Evolutionary conservation across 1,140 invertebrate genomes (phyloP).

Genomic region (Trichoplusia ni): DNA sequence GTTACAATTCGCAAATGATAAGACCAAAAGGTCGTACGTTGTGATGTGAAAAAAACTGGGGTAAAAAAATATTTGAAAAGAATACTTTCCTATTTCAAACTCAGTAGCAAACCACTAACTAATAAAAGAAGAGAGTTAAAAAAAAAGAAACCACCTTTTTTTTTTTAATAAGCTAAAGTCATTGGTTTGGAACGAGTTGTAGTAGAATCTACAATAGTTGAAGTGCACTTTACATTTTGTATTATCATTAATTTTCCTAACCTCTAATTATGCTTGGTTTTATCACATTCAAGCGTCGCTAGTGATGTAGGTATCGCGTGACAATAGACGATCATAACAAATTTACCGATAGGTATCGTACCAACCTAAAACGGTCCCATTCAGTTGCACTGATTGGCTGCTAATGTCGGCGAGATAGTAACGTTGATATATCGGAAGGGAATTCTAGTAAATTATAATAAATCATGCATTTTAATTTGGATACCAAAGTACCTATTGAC

Average conservation of each 20-base stretch:
- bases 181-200: too few species aligned
- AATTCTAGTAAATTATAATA: slow-evolving; percentile 14
- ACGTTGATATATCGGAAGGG: slow-evolving; percentile 26
- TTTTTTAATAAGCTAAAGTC: too few species aligned
- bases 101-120: too few species aligned
- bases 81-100: too few species aligned
- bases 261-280: slow-evolving; percentile 28
- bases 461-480: slow-evolving; percentile 19
- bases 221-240: slow-evolving; percentile 14
- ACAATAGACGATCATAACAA: slow-evolving; percentile 35
- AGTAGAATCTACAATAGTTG: slow-evolving; percentile 1
- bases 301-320: slow-evolving; percentile 47
- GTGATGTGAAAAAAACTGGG: too few species aligned
- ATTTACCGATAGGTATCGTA: slow-evolving; percentile 43
- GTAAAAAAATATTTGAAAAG: too few species aligned
- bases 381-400: slow-evolving; percentile 34
- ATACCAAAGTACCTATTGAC: neutral
- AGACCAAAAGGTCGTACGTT: too few species aligned
- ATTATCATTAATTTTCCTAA: slow-evolving; percentile 27
- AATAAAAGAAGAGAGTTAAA: too few species aligned
- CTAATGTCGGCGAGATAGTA: slow-evolving; percentile 35
- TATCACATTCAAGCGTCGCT: slow-evolving; percentile 5
- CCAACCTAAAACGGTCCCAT: slow-evolving; percentile 30
- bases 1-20: too few species aligned
- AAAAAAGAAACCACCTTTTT: too few species aligned